Conservation (phyloP, 2,888 invertebrate genomes). For the Apantesis nais region DNA sequence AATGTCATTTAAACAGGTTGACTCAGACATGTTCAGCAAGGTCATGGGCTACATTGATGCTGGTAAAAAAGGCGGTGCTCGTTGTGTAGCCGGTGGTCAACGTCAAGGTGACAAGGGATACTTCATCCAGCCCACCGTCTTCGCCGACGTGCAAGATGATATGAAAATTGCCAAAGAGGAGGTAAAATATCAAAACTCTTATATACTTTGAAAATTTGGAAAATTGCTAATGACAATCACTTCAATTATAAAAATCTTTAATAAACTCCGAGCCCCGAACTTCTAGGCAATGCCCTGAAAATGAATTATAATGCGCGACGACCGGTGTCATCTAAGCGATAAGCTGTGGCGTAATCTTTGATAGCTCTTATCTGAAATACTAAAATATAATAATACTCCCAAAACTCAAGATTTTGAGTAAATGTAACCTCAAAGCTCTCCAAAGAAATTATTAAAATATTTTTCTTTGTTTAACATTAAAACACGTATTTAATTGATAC, state of each 20-base stretch:
- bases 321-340: neutral
- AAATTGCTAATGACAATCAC: neutral
- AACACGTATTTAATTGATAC: too few species aligned
- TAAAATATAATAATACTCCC: too few species aligned
- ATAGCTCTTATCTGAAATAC: too few species aligned
- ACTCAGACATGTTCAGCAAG: conserved; percentile 90
- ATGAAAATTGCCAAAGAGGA: conserved; percentile 92
- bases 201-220: neutral
- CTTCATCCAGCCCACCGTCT: conserved; percentile 92
- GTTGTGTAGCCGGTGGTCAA: conserved; percentile 90
- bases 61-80: conserved; percentile 93
- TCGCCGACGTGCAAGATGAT: conserved; percentile 90
- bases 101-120: conserved; percentile 89
- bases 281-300: neutral
- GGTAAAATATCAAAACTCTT: conserved; percentile 66
- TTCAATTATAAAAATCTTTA: neutral
- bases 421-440: too few species aligned
- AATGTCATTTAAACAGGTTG: conserved; percentile 82
- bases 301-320: neutral
- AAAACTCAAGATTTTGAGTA: too few species aligned
- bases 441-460: too few species aligned
- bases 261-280: neutral
- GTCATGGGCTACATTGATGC: conserved; percentile 90
- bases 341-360: neutral
- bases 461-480: too few species aligned